These are phyloP conservation scores for human DNA, from an alignment of 2,113 vertebrate genomes.

Conservation along the genomic window DNA sequence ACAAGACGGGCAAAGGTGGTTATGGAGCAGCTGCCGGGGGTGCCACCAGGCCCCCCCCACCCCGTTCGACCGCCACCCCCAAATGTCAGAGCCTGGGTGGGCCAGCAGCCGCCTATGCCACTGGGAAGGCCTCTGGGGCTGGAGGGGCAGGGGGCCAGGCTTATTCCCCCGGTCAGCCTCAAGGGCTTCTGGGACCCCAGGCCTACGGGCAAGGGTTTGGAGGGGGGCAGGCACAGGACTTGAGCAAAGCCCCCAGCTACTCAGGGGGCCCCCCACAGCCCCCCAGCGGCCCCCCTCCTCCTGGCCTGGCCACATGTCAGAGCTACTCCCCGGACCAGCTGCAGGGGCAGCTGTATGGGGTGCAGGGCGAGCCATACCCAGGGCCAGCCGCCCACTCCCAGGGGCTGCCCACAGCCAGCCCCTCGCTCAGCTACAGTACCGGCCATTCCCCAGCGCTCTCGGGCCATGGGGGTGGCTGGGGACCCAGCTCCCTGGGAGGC, in stretches of 20 bases:
- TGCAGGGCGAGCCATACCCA: slow-evolving; percentile 87
- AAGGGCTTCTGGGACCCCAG: slow-evolving; percentile 89
- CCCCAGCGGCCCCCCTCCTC: slow-evolving; percentile 73
- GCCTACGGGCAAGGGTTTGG: slow-evolving; percentile 86
- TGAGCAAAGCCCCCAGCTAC: slow-evolving; percentile 77
- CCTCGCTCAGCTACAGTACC: slow-evolving; percentile 92
- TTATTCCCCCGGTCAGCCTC: slow-evolving; percentile 84
- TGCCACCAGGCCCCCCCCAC: slow-evolving; percentile 76
- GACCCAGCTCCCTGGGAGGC: slow-evolving; percentile 82
- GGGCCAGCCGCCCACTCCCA: slow-evolving; percentile 83
- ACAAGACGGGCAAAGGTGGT: slow-evolving; percentile 76
- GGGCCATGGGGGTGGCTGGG: slow-evolving; percentile 87
- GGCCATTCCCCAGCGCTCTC: slow-evolving; percentile 95
- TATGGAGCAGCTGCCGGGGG: slow-evolving; percentile 74
- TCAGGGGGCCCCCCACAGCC: slow-evolving; percentile 83
- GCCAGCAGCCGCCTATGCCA: slow-evolving; percentile 81
- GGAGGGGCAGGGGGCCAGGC: slow-evolving; percentile 89
- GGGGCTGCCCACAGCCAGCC: slow-evolving; percentile 89
- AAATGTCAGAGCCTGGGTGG: slow-evolving; percentile 86
- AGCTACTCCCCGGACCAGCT: slow-evolving; percentile 85
- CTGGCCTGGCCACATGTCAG: slow-evolving; percentile 80
- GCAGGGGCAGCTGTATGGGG: slow-evolving; percentile 86
- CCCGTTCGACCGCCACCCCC: slow-evolving; percentile 87
- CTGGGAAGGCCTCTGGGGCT: slow-evolving; percentile 90
- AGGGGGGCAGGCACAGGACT: slow-evolving; percentile 81